A percentile compares a stretch with the other conserved stretches of the same genome.
phyloP scores from a whole-genome alignment of 2,113 vertebrate genomes.

The Spermophilus dauricus region DNA sequence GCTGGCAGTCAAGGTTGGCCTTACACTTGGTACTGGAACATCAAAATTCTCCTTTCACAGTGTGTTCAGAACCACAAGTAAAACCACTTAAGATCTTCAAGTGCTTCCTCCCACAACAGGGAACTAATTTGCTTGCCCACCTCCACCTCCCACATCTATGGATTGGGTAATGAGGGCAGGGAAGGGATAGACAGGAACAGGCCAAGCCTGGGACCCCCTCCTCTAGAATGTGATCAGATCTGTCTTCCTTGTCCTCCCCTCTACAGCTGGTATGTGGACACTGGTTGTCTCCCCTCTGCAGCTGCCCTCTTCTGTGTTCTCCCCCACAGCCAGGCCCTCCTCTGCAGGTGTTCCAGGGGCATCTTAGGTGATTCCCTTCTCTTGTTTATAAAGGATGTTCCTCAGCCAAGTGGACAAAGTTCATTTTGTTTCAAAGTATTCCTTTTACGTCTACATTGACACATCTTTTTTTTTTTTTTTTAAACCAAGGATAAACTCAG shows the following conservation, averaged over 20 bases:
- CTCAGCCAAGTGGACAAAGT: neutral
- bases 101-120: fast-evolving
- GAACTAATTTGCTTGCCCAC: neutral
- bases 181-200: neutral
- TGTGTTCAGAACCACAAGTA: neutral
- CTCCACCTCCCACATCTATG: neutral
- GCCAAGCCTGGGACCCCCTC: neutral
- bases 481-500: too few relatives aligned
- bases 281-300: neutral
- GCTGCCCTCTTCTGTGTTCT: neutral
- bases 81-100: neutral
- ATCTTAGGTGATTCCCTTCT: neutral
- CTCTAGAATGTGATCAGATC: neutral
- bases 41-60: neutral
- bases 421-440: constrained; percentile 13
- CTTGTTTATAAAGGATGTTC: neutral
- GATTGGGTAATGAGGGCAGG: neutral
- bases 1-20: neutral
- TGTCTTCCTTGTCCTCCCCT: neutral
- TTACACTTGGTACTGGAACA: neutral
- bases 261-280: neutral
- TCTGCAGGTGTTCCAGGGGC: too few relatives aligned
- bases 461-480: too few relatives aligned
- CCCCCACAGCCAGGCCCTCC: neutral
- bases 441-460: constrained; percentile 7